These are phyloP conservation scores for Sebastes baramenuke DNA, from an alignment of 2,797 vertebrate genomes.

Conservation along the genomic window DNA sequence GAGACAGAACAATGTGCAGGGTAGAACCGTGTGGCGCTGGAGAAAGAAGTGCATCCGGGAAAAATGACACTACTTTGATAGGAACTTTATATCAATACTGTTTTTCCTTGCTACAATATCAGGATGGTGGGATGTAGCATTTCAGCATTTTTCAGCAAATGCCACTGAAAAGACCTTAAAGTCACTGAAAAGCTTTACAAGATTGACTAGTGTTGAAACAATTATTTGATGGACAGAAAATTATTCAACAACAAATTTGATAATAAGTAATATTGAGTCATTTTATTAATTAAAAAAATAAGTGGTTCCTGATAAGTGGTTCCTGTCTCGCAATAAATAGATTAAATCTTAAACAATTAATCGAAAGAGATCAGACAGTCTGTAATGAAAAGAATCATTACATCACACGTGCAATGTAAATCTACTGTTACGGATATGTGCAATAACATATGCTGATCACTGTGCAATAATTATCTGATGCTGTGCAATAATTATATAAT, in stretches of 20 bases:
- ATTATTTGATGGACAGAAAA: not conserved
- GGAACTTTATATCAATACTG: not conserved
- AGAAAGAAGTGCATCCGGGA: not conserved
- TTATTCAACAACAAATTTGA: not conserved
- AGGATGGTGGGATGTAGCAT: not conserved
- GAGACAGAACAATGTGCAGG: not conserved
- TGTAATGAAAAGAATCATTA: not conserved
- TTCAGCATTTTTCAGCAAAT: not conserved
- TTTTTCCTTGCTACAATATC: not conserved
- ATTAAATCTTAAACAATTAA: not conserved
- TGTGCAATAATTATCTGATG: no score
- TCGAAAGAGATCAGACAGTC: not conserved
- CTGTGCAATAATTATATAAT: no score
- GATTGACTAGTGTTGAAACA: not conserved
- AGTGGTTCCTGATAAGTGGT: not conserved
- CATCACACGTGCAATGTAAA: no score
- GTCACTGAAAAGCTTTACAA: fast-evolving
- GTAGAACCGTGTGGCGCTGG: not conserved
- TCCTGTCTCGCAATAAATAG: not conserved
- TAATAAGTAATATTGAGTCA: not conserved
- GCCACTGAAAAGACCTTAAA: not conserved
- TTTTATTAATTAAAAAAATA: not conserved
- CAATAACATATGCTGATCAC: no score
- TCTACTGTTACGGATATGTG: no score
- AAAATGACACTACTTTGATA: not conserved